phyloP scores from a whole-genome alignment of 2,888 invertebrate genomes.

The Acholoe squamosa region DNA sequence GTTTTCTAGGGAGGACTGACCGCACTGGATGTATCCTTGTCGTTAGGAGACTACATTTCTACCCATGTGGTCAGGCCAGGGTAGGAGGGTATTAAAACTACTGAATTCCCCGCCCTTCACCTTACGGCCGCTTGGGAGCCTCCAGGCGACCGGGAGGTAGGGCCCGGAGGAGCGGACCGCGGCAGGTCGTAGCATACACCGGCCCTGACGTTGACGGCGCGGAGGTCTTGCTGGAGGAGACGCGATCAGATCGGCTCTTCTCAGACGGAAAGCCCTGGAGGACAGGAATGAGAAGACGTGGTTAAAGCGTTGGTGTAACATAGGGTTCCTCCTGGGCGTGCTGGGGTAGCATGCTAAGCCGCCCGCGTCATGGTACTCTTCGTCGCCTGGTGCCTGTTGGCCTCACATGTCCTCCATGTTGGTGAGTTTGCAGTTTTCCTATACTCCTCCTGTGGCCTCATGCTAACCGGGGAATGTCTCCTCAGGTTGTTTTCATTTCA shows the following conservation, averaged over 20 bases:
- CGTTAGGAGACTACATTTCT: too few relatives aligned
- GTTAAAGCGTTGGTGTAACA: neutral
- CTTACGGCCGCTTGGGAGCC: too few relatives aligned
- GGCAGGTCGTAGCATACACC: neutral
- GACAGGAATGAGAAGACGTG: neutral
- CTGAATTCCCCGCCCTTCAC: too few relatives aligned
- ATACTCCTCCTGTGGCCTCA: too few relatives aligned
- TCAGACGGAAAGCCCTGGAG: neutral
- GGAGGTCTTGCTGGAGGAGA: neutral
- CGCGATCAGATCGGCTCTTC: neutral
- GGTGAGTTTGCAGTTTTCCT: neutral
- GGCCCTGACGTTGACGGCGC: constrained; percentile 3
- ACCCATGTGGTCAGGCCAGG: too few relatives aligned
- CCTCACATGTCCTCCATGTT: neutral
- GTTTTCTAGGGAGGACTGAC: too few relatives aligned
- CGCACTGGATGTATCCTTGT: too few relatives aligned
- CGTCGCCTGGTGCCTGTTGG: neutral
- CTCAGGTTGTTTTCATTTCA: too few relatives aligned
- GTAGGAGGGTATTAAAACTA: too few relatives aligned
- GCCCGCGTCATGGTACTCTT: neutral
- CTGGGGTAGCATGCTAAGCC: neutral
- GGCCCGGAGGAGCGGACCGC: too few relatives aligned
- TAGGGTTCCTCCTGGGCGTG: neutral
- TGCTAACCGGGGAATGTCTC: too few relatives aligned
- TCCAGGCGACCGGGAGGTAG: too few relatives aligned